Conservation (phyloP, 2,888 invertebrate species). For the Crepidodera aurea region DNA sequence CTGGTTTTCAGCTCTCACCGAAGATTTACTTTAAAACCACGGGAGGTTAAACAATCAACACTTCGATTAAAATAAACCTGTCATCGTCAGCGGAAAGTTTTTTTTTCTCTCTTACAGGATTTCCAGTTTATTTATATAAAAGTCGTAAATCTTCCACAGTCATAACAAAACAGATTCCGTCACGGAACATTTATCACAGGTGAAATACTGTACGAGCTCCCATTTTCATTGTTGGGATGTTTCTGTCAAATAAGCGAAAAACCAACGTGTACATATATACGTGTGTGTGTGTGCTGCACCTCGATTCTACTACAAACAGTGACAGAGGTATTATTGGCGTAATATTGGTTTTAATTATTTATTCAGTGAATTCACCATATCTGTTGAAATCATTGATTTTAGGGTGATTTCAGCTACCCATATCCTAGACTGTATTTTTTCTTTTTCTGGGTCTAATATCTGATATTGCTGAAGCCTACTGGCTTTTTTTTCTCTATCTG, state of each 20-base stretch:
- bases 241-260: conserved; percentile 41
- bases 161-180: conserved; percentile 41
- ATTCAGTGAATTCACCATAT: no score
- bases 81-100: conserved; percentile 37
- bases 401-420: no score
- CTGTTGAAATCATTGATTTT: no score
- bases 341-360: background rate
- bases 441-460: no score
- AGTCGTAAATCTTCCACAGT: conserved; percentile 40
- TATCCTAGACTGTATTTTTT: no score
- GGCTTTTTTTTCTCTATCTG: no score
- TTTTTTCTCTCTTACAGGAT: conserved; percentile 26
- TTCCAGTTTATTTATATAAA: conserved; percentile 45
- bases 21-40: conserved; percentile 42
- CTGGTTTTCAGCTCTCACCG: conserved; percentile 43
- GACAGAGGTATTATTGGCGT: background rate
- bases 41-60: conserved; percentile 41
- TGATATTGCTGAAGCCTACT: no score
- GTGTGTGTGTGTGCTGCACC: conserved; percentile 31
- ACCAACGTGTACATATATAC: background rate
- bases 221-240: conserved; percentile 39
- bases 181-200: conserved; percentile 45
- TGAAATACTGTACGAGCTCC: conserved; percentile 40
- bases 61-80: conserved; percentile 45
- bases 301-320: conserved; percentile 36